Conservation (phyloP, 2,797 vertebrate genomes). For the Coregonus sp. region DNA sequence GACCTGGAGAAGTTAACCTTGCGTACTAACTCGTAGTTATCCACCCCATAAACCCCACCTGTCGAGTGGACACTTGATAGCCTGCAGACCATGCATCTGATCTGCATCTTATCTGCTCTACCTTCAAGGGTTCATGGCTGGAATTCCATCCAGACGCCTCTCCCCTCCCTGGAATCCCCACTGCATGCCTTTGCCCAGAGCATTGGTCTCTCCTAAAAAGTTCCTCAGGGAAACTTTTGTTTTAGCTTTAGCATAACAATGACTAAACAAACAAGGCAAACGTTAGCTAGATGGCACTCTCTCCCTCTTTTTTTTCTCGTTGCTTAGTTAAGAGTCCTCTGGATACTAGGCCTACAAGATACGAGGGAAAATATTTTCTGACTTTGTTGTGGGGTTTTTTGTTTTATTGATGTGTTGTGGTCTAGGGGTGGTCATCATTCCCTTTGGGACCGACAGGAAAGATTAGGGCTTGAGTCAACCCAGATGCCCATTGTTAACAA, state of each 20-base stretch:
- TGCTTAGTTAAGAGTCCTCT: background rate
- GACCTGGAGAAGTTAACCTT: background rate
- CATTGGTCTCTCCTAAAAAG: background rate
- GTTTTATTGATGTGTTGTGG: background rate
- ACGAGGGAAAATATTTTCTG: background rate
- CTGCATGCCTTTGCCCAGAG: background rate
- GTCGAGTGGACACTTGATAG: background rate
- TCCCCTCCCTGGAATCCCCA: background rate
- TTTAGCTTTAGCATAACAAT: constrained; percentile 1
- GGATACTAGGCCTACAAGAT: background rate
- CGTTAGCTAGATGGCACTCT: background rate
- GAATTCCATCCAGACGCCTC: background rate
- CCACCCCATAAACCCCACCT: constrained; percentile 1
- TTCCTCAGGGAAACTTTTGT: background rate
- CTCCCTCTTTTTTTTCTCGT: background rate
- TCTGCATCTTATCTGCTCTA: background rate
- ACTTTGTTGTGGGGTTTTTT: background rate
- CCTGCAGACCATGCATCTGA: background rate
- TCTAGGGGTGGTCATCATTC: constrained; percentile 5
- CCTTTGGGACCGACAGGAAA: background rate
- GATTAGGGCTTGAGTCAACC: constrained; percentile 11
- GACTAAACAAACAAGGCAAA: background rate
- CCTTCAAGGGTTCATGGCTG: background rate
- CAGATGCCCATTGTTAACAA: constrained; percentile 16
- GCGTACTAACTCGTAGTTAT: background rate